Conservation (phyloP, 2,113 vertebrate species). For the Lathamus discolor region DNA sequence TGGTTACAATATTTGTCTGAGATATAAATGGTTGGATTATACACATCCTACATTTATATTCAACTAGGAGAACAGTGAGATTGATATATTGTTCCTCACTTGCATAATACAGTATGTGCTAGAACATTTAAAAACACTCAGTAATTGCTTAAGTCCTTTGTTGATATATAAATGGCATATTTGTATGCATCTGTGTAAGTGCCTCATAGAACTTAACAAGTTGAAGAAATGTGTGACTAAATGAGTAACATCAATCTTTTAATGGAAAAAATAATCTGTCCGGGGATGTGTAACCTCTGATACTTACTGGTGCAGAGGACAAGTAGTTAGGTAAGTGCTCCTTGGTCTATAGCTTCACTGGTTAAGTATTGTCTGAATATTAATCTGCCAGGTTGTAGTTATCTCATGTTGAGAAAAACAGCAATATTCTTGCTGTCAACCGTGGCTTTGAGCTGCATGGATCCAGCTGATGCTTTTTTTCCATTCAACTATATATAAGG, state of each 20-base stretch:
- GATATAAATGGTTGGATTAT: slow-evolving; percentile 4
- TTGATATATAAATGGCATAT: slow-evolving; percentile 8
- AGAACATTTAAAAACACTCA: background rate
- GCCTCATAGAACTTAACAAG: slow-evolving; percentile 4
- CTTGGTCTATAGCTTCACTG: background rate
- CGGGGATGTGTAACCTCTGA: background rate
- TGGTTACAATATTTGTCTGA: background rate
- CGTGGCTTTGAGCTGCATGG: background rate
- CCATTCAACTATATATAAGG: background rate
- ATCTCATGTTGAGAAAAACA: background rate
- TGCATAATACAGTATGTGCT: background rate
- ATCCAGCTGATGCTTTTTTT: background rate
- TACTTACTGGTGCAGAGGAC: background rate
- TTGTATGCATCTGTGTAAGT: slow-evolving; percentile 12
- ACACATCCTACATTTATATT: background rate
- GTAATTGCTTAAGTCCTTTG: slow-evolving; percentile 21
- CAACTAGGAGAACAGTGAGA: background rate
- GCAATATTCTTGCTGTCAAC: background rate
- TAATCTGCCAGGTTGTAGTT: background rate
- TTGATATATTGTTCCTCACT: slow-evolving; percentile 35
- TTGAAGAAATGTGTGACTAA: background rate
- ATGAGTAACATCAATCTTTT: background rate
- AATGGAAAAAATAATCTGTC: background rate
- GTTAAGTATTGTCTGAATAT: background rate
- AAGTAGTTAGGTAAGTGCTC: background rate